Conservation (phyloP, 2,888 invertebrate species). For the Campoletis raptor region DNA sequence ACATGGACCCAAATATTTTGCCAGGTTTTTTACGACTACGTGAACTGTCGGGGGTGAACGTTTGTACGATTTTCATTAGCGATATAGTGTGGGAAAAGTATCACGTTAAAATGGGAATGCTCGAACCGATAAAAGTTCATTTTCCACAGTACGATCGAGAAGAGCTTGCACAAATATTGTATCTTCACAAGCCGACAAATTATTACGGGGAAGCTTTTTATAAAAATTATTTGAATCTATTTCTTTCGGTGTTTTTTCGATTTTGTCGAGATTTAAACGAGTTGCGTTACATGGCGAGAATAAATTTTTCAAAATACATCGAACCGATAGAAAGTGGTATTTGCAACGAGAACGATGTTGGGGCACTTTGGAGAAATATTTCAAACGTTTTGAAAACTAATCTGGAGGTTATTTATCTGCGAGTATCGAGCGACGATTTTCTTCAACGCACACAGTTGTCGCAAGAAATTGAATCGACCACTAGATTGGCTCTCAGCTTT, state of each 20-base stretch:
- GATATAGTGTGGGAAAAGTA: slow-evolving; percentile 94
- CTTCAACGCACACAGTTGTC: slow-evolving; percentile 73
- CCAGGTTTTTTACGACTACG: slow-evolving; percentile 90
- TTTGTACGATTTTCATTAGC: slow-evolving; percentile 92
- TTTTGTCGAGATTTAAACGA: slow-evolving; percentile 95
- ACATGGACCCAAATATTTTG: slow-evolving; percentile 91
- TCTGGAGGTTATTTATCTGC: slow-evolving; percentile 91
- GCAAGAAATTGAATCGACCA: slow-evolving; percentile 81
- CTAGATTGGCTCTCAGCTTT: slow-evolving; percentile 85
- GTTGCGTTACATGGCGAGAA: slow-evolving; percentile 91
- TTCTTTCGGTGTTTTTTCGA: slow-evolving; percentile 93
- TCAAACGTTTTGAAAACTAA: slow-evolving; percentile 91
- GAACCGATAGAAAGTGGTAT: slow-evolving; percentile 91
- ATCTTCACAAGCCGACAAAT: slow-evolving; percentile 80
- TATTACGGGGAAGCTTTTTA: slow-evolving; percentile 88
- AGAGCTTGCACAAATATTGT: slow-evolving; percentile 87
- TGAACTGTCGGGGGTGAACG: slow-evolving; percentile 90
- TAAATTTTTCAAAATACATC: slow-evolving; percentile 91
- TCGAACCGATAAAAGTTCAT: slow-evolving; percentile 90
- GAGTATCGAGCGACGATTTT: slow-evolving; percentile 85
- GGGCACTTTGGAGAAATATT: slow-evolving; percentile 92
- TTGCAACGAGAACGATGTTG: slow-evolving; percentile 88
- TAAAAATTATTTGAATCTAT: slow-evolving; percentile 92
- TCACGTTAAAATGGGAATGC: slow-evolving; percentile 89
- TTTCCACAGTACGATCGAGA: slow-evolving; percentile 94